Percentiles rank a stretch among this genome's conserved stretches.
Conservation (phyloP, 2,113 vertebrate species). For the Galeopterus variegatus region DNA sequence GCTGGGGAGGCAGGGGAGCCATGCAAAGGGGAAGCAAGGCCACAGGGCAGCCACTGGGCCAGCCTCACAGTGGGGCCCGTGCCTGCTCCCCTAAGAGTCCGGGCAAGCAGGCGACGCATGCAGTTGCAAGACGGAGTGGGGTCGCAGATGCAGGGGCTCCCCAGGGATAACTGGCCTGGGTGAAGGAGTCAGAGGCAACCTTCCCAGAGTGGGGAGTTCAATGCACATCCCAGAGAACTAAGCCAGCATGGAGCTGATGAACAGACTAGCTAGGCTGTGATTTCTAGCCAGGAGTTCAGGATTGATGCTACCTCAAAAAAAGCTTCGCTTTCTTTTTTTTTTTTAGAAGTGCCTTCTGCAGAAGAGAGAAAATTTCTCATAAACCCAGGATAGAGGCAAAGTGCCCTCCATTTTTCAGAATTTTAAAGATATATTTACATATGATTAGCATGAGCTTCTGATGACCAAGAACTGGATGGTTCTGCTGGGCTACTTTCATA, state of each 20-base stretch:
- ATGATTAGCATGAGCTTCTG: constrained; percentile 11
- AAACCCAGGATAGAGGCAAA: background rate
- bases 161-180: constrained; percentile 78
- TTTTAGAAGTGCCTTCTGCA: constrained; percentile 6
- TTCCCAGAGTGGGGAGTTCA: constrained; percentile 72
- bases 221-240: constrained; percentile 66
- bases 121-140: constrained; percentile 75
- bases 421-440: constrained; percentile 39
- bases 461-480: constrained; percentile 60
- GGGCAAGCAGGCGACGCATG: constrained; percentile 76
- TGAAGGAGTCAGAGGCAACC: constrained; percentile 69
- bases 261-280: background rate
- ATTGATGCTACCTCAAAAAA: background rate
- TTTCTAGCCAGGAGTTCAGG: constrained; percentile 35
- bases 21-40: constrained; percentile 80
- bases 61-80: constrained; percentile 73
- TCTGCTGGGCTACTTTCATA: constrained; percentile 49
- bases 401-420: constrained; percentile 23
- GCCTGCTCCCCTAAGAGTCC: constrained; percentile 63
- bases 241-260: constrained; percentile 34
- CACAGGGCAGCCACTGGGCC: constrained; percentile 87
- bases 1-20: constrained; percentile 79
- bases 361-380: constrained; percentile 23
- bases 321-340: background rate
- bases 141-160: constrained; percentile 72